Percentiles rank a stretch among this genome's conserved stretches.
phyloP scores from a whole-genome alignment of 2,888 invertebrate genomes.

The Panopea generosa region DNA sequence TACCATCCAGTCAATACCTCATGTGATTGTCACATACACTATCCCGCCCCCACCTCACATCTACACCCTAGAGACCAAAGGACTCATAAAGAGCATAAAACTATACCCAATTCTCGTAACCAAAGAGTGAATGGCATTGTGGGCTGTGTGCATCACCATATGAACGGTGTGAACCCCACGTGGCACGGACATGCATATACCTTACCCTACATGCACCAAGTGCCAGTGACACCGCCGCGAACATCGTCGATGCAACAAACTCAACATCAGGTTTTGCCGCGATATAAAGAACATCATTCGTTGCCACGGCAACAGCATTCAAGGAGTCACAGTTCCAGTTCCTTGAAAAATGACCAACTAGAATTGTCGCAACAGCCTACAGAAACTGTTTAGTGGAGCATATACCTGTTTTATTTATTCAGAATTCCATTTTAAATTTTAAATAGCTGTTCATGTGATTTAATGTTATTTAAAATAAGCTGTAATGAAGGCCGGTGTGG shows the following conservation, averaged over 20 bases:
- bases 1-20: slow-evolving; percentile 62
- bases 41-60: slow-evolving; percentile 32
- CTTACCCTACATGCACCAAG: slow-evolving; percentile 53
- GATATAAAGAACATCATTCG: slow-evolving; percentile 24
- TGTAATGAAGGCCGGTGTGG: too few relatives aligned
- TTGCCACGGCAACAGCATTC: slow-evolving; percentile 17
- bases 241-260: slow-evolving; percentile 40
- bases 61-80: slow-evolving; percentile 30
- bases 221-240: slow-evolving; percentile 21
- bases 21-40: slow-evolving; percentile 58
- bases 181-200: slow-evolving; percentile 63
- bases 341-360: slow-evolving; percentile 9
- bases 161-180: slow-evolving; percentile 34
- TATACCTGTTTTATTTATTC: slow-evolving; percentile 2
- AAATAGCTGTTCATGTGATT: too few relatives aligned
- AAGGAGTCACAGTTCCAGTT: slow-evolving; percentile 15
- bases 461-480: too few relatives aligned
- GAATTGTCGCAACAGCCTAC: background rate
- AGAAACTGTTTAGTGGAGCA: background rate
- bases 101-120: slow-evolving; percentile 41
- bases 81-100: slow-evolving; percentile 35
- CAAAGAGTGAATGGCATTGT: slow-evolving; percentile 56
- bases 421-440: slow-evolving; percentile 1
- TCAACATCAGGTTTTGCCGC: slow-evolving; percentile 4
- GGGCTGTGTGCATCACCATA: slow-evolving; percentile 56